These are phyloP conservation scores for Linepithema humile DNA, from an alignment of 1,140 invertebrate species.

Conservation along the genomic window DNA sequence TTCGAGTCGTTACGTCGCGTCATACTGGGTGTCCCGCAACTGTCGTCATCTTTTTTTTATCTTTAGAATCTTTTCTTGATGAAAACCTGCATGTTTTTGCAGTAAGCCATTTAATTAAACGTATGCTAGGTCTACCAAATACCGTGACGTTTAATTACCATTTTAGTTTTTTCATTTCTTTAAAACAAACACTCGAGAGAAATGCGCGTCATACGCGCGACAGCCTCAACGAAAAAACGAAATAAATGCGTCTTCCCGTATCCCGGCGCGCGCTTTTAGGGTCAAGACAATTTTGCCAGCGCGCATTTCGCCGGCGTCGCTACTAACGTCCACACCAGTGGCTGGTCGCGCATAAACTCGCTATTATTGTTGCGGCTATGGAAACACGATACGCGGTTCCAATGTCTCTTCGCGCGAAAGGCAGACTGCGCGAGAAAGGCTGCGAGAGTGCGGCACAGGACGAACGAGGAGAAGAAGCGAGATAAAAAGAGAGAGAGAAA, in stretches of 20 bases:
- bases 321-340: not conserved
- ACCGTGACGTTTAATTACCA: not conserved
- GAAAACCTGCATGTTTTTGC: too few relatives aligned
- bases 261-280: not conserved
- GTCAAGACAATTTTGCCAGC: not conserved
- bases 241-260: not conserved
- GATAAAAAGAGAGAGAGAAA: not conserved
- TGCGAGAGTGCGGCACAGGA: not conserved
- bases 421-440: constrained; percentile 7
- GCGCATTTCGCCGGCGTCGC: not conserved
- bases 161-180: not conserved
- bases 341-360: constrained; percentile 54
- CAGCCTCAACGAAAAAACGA: not conserved
- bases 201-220: not conserved
- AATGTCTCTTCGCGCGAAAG: constrained; percentile 51
- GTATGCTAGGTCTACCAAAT: not conserved
- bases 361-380: constrained; percentile 66
- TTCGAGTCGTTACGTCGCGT: constrained; percentile 5
- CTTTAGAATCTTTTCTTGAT: not conserved
- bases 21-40: constrained; percentile 1
- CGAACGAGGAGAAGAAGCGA: not conserved
- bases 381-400: constrained; percentile 69
- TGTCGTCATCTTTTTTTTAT: constrained; percentile 9
- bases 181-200: not conserved
- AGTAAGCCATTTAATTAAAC: not conserved